Evolutionary conservation across 2,797 vertebrate species (phyloP).

Genomic region (Urophycis tenuis): DNA sequence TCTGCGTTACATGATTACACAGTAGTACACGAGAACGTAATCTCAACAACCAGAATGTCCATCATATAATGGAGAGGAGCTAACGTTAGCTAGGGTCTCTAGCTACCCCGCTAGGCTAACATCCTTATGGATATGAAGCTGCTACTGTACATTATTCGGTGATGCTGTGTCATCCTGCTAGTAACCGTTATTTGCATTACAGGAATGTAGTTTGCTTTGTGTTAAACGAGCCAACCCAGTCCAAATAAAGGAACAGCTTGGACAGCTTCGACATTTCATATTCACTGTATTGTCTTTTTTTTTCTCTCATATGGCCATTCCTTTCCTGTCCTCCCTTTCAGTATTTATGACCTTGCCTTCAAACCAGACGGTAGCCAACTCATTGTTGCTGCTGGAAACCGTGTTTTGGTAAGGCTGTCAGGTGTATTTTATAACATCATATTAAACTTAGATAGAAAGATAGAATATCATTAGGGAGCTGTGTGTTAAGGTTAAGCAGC

Average conservation of each 20-base stretch:
- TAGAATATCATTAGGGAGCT: neutral
- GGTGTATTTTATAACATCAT: slow-evolving; percentile 10
- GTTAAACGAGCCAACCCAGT: neutral
- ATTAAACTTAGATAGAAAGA: neutral
- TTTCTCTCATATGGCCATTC: neutral
- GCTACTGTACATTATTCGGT: neutral
- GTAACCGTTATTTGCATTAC: neutral
- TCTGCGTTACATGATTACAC: too few species aligned
- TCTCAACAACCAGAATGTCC: too few species aligned
- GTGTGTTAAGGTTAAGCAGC: neutral
- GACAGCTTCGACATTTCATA: neutral
- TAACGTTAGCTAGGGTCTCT: neutral
- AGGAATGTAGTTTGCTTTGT: neutral
- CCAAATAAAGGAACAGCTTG: neutral
- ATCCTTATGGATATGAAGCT: neutral
- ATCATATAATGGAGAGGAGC: neutral
- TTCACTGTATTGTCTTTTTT: neutral
- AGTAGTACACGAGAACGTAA: too few species aligned
- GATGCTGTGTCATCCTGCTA: neutral
- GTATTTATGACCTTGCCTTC: slow-evolving; percentile 94
- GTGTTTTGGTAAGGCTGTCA: slow-evolving; percentile 80
- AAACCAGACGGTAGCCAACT: slow-evolving; percentile 94
- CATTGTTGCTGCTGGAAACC: slow-evolving; percentile 90
- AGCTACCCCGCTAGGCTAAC: neutral
- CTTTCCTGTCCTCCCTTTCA: slow-evolving; percentile 45